phyloP scores from a whole-genome alignment of 2,113 vertebrate species.

The Loxodonta africana region DNA sequence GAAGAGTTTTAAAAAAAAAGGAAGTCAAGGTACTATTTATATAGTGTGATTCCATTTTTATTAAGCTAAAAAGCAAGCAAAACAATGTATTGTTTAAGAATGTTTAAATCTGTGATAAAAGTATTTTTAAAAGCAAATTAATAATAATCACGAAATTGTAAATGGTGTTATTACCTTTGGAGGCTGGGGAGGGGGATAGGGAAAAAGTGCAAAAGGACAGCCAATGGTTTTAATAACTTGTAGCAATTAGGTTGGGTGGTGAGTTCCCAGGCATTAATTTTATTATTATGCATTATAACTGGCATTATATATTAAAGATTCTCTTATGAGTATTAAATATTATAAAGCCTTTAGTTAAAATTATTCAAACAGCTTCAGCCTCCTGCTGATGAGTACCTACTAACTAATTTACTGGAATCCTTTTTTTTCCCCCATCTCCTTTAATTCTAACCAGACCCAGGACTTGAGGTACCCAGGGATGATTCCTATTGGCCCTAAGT shows the following conservation, averaged over 20 bases:
- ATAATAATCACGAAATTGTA: slow-evolving; percentile 24
- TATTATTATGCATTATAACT: neutral
- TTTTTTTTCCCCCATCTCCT: neutral
- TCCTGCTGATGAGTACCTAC: neutral
- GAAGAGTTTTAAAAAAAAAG: neutral
- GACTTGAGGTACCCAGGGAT: neutral
- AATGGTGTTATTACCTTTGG: neutral
- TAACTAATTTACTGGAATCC: neutral
- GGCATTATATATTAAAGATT: neutral
- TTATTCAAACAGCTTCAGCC: neutral
- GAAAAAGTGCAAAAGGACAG: neutral
- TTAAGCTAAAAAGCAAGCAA: neutral
- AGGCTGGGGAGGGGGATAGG: neutral
- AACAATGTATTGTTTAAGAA: slow-evolving; percentile 1
- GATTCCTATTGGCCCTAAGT: neutral
- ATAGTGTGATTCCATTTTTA: neutral
- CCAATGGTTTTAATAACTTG: neutral
- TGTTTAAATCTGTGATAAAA: neutral
- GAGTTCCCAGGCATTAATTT: neutral
- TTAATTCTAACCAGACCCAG: neutral
- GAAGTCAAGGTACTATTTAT: neutral
- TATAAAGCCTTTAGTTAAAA: slow-evolving; percentile 13
- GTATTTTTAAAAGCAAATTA: neutral
- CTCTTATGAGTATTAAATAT: neutral
- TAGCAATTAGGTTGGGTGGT: neutral